Percentiles rank a stretch among this genome's conserved stretches.
These are phyloP conservation scores for Botia kubotai DNA, from an alignment of 2,797 vertebrate genomes.

Conservation along the genomic window DNA sequence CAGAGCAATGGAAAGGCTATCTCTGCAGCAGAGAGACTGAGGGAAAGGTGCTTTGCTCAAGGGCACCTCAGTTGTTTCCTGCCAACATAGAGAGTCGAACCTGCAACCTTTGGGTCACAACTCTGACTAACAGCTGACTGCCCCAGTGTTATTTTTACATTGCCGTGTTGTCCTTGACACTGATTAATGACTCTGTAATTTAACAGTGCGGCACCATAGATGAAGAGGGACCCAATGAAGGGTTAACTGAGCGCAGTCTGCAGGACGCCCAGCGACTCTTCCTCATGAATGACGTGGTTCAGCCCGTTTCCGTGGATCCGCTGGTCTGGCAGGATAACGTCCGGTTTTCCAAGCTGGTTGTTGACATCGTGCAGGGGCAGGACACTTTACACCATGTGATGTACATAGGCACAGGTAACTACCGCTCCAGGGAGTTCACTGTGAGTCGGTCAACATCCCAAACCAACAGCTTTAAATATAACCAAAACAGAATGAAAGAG, in stretches of 20 bases:
- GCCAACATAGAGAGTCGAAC: too few relatives aligned
- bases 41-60: too few relatives aligned
- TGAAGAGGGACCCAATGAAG: constrained; percentile 90
- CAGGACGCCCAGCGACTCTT: constrained; percentile 96
- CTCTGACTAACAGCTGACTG: too few relatives aligned
- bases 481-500: too few relatives aligned
- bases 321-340: constrained; percentile 94
- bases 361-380: constrained; percentile 96
- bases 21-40: too few relatives aligned
- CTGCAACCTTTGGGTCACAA: too few relatives aligned
- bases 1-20: too few relatives aligned
- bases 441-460: not conserved
- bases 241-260: constrained; percentile 93
- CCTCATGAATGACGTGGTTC: constrained; percentile 97
- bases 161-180: not conserved
- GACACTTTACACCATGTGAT: constrained; percentile 96
- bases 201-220: constrained; percentile 89
- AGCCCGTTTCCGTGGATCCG: constrained; percentile 91
- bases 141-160: too few relatives aligned
- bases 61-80: too few relatives aligned
- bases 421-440: constrained; percentile 3
- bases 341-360: constrained; percentile 93
- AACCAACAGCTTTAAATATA: too few relatives aligned
- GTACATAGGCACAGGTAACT: constrained; percentile 94
- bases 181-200: not conserved